Evolutionary conservation across 1,140 invertebrate genomes (phyloP), one percentile per base, ranked within the genome.

Genomic region (Rhagoletis pomonella): DNA sequence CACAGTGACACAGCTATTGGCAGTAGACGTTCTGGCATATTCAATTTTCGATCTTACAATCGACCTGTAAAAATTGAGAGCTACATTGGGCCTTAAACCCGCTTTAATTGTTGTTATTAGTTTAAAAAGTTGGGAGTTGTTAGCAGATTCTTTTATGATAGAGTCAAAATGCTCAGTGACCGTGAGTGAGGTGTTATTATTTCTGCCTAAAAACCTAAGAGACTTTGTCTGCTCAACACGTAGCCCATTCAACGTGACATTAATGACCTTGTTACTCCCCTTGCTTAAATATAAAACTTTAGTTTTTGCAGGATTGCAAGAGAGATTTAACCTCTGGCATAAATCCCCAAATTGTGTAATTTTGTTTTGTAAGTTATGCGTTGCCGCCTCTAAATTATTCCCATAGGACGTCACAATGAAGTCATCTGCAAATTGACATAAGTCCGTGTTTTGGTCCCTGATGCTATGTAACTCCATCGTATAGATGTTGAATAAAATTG

Each of bases 401-500:
- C 19, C 42, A 59, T 50, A 59, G 29, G 29, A 29, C 2, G 59
- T 10, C 9, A 58, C 12, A 3, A 85, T 73, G 59, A 85, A 85
- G 39, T 85, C 81, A 85, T 85, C 81, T 12, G 81, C 81, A 59
- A 50, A 85, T 59, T 85, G 81, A 9, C 55, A 19, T 1, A 85
- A 4, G 7, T 17, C 29, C 2, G 81, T 59, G 2, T 59, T 55
- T n/a, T 59, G 7, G 39, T 85, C n/a, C 17, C 17, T 17, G 2
- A 59, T n/a, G 4, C 29, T 19, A n/a, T 85, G 81, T 19, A 85
- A 29, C 2, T 6, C 50, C 9, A 6, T 29, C 39, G 81, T 85
- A 29, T 85, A 85, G 5, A 85, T 85, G 19, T 85, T 85, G 29
- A 85, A 85, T n/a, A 85, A n/a, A 59, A 85, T 2, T 2, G 81